phyloP scores from a whole-genome alignment of 2,113 vertebrate species.

The Leptodactylus fuscus region DNA sequence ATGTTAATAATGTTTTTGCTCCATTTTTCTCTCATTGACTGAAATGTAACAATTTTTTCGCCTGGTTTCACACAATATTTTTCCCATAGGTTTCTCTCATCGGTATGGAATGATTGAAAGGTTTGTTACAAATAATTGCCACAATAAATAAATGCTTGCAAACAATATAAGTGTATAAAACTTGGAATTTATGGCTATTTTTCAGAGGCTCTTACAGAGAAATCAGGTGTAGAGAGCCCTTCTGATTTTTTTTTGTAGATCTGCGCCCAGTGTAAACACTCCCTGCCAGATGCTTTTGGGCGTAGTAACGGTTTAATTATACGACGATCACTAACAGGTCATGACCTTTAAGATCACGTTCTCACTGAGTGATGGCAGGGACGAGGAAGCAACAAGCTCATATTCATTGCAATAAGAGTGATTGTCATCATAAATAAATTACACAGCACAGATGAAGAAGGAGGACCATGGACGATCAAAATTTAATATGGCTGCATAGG shows the following conservation, averaged over 20 bases:
- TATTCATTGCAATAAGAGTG: not conserved
- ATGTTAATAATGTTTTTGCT: no score
- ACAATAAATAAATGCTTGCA: no score
- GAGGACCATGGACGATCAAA: not conserved
- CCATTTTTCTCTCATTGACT: no score
- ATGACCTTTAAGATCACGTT: slow-evolving; percentile 6
- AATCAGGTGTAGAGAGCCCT: not conserved
- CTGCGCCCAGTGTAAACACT: not conserved
- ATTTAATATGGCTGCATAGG: not conserved
- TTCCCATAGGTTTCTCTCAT: no score
- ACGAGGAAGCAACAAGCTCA: not conserved
- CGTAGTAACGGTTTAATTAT: not conserved
- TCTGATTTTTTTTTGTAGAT: not conserved
- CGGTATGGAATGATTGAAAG: no score
- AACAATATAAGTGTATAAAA: no score
- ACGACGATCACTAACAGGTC: not conserved
- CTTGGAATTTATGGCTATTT: no score
- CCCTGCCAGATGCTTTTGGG: not conserved
- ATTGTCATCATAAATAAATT: slow-evolving; percentile 1
- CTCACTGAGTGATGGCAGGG: not conserved
- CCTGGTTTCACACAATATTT: no score
- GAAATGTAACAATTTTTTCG: no score
- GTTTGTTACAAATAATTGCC: no score
- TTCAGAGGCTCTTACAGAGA: no score
- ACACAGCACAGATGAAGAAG: not conserved